Conservation (phyloP, 2,797 vertebrate species). For the Neosilurus hyrtlii region DNA sequence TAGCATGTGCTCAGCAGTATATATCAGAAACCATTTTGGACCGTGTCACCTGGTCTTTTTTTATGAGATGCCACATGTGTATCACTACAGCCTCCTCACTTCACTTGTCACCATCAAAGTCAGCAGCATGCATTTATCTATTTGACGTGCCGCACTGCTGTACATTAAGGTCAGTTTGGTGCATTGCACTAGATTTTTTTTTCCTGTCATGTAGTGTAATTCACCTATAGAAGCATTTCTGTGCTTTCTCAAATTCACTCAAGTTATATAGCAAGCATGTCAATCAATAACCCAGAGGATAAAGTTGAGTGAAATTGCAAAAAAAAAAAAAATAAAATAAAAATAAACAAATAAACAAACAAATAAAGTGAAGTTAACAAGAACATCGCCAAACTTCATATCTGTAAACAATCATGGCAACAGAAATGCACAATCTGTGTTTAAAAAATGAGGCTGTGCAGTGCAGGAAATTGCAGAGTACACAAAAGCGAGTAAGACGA, state of each 20-base stretch:
- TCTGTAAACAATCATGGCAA: slow-evolving; percentile 50
- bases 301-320: slow-evolving; percentile 34
- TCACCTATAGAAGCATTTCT: slow-evolving; percentile 31
- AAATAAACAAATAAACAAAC: background rate
- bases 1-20: slow-evolving; percentile 4
- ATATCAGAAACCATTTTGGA: slow-evolving; percentile 24
- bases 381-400: slow-evolving; percentile 49
- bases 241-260: slow-evolving; percentile 13
- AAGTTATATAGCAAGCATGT: slow-evolving; percentile 23
- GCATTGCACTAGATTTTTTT: slow-evolving; percentile 27
- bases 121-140: slow-evolving; percentile 48
- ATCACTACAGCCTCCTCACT: slow-evolving; percentile 42
- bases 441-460: slow-evolving; percentile 54
- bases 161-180: slow-evolving; percentile 42
- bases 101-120: slow-evolving; percentile 49
- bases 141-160: slow-evolving; percentile 42
- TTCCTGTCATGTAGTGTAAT: slow-evolving; percentile 27
- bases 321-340: slow-evolving; percentile 17
- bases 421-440: slow-evolving; percentile 41
- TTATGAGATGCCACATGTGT: slow-evolving; percentile 41
- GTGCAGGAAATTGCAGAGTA: slow-evolving; percentile 88
- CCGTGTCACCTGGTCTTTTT: slow-evolving; percentile 29
- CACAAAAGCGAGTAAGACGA: slow-evolving; percentile 88
- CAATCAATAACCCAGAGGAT: slow-evolving; percentile 50
- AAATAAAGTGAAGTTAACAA: slow-evolving; percentile 53